These are phyloP conservation scores for Acropternis orthonyx DNA, from an alignment of 2,797 vertebrate species.

Conservation along the genomic window DNA sequence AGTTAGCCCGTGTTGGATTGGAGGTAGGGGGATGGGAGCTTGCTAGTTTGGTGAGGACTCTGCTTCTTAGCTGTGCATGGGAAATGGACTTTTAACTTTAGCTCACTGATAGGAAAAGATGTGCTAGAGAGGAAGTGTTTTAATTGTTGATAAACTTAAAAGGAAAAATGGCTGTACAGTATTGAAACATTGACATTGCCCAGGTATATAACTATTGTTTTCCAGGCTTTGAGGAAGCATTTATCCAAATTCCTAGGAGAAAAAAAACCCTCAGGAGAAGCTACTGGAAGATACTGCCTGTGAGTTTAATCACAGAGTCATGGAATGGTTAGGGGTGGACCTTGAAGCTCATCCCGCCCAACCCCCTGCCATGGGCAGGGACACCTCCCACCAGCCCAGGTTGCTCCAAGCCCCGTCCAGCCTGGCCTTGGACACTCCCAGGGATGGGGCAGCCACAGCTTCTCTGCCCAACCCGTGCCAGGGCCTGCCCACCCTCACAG, in stretches of 20 bases:
- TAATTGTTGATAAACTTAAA: not conserved
- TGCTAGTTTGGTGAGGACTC: not conserved
- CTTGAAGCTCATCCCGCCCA: not conserved
- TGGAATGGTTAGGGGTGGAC: not conserved
- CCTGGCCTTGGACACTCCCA: not conserved
- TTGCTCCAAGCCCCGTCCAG: accelerated
- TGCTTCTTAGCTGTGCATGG: not conserved
- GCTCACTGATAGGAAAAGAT: not conserved
- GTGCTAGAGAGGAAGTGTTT: not conserved
- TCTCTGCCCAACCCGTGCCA: not conserved
- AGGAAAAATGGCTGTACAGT: not conserved
- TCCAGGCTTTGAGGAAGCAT: not conserved
- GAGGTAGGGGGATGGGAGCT: not conserved
- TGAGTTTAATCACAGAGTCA: not conserved
- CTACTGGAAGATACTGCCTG: not conserved
- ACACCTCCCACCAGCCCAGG: accelerated
- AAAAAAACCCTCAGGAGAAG: not conserved
- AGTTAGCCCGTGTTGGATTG: not conserved
- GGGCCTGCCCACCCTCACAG: accelerated
- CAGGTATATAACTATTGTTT: accelerated
- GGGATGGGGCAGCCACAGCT: not conserved
- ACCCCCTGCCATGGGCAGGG: not conserved
- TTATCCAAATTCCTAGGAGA: not conserved
- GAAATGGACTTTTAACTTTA: not conserved
- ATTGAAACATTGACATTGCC: not conserved